Conservation (phyloP, 2,888 invertebrate species). For the Bugula neritina region DNA sequence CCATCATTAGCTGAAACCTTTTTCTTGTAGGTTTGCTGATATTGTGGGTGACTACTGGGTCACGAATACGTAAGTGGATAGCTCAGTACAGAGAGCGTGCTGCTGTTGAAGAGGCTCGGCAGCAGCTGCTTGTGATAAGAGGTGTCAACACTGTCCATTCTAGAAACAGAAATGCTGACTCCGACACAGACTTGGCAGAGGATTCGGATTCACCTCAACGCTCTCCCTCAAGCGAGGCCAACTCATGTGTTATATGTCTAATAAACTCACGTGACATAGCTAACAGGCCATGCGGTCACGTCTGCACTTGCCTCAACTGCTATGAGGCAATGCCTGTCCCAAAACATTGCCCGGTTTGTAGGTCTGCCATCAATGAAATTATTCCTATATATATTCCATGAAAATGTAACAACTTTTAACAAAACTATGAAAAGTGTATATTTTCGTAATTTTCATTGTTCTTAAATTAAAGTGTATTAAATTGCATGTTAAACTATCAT, state of each 20-base stretch:
- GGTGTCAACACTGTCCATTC: neutral
- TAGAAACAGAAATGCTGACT: neutral
- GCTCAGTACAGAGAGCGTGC: neutral
- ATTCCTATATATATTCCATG: conserved; percentile 18
- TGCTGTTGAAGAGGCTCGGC: neutral
- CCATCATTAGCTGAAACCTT: too few relatives aligned
- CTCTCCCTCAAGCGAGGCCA: neutral
- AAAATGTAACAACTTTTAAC: too few relatives aligned
- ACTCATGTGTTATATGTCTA: conserved; percentile 17
- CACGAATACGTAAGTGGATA: neutral
- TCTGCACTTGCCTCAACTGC: conserved; percentile 18
- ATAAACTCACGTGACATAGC: neutral
- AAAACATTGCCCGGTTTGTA: conserved; percentile 16
- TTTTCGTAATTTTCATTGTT: too few relatives aligned
- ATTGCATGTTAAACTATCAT: too few relatives aligned
- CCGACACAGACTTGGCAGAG: neutral
- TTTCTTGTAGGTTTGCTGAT: neutral
- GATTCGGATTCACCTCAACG: neutral
- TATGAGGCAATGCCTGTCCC: conserved; percentile 12
- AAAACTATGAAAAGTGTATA: too few relatives aligned
- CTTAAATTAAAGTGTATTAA: too few relatives aligned
- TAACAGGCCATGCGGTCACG: conserved; percentile 22
- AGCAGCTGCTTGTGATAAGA: conserved; percentile 10
- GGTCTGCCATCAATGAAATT: neutral
- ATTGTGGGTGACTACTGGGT: neutral